Evolutionary conservation across 1,140 invertebrate species (phyloP).

Genomic region (Zaprionus taronus): DNA sequence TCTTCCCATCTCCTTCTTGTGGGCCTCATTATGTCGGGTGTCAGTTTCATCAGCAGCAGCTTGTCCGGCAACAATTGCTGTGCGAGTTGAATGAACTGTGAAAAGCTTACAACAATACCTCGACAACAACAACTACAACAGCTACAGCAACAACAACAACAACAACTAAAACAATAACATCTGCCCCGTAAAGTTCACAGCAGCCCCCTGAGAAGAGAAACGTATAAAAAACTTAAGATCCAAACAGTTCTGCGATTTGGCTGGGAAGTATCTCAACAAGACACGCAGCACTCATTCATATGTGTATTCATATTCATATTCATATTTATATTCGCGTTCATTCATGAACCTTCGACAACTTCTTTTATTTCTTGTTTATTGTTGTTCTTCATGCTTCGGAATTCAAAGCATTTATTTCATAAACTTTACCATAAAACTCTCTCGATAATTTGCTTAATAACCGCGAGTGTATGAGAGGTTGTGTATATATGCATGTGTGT

Average conservation of each 20-base stretch:
- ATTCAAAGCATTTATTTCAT: constrained; percentile 14
- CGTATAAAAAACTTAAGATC: not conserved
- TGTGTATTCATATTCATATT: constrained; percentile 36
- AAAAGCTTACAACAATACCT: constrained; percentile 19
- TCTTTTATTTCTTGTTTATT: constrained; percentile 5
- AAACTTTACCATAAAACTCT: constrained; percentile 31
- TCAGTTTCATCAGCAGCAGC: constrained; percentile 41
- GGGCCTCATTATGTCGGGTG: constrained; percentile 8
- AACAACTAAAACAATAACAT: constrained; percentile 26
- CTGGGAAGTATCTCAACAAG: constrained; percentile 41
- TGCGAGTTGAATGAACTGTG: constrained; percentile 66
- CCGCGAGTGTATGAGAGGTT: constrained; percentile 7
- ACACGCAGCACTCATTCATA: constrained; percentile 31
- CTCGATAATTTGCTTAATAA: constrained; percentile 50
- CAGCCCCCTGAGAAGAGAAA: constrained; percentile 7
- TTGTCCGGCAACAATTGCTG: constrained; percentile 45
- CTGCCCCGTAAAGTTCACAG: constrained; percentile 33
- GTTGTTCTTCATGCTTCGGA: not conserved
- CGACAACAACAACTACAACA: not conserved
- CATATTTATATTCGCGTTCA: constrained; percentile 31
- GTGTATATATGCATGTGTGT: not conserved
- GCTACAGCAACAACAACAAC: constrained; percentile 19
- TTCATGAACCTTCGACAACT: constrained; percentile 26
- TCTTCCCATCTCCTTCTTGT: not conserved
- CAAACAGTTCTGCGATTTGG: constrained; percentile 37